phyloP scores from a whole-genome alignment of 2,797 vertebrate genomes.

The Crenuchus spilurus region DNA sequence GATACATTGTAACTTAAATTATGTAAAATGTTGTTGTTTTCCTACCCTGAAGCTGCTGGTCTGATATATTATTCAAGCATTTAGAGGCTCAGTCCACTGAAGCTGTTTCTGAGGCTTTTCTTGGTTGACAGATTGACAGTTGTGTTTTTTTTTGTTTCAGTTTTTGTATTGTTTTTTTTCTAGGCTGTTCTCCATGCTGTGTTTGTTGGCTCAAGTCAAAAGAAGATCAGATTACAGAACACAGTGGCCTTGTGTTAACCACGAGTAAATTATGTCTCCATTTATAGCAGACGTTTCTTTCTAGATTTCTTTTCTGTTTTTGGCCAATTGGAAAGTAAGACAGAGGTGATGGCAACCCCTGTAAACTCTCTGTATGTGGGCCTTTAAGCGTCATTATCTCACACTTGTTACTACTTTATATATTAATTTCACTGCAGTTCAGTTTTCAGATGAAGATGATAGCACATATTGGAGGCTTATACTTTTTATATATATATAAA shows the following conservation, averaged over 20 bases:
- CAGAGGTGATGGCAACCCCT: too few relatives aligned
- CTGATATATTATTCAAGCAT: neutral
- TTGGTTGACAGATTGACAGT: neutral
- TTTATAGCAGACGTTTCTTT: constrained; percentile 11
- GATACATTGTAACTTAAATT: neutral
- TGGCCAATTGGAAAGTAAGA: too few relatives aligned
- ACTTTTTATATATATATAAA: too few relatives aligned
- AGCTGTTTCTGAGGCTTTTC: neutral
- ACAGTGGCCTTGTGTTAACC: neutral
- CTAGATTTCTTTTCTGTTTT: neutral
- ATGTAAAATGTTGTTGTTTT: neutral
- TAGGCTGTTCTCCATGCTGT: neutral
- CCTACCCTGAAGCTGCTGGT: neutral
- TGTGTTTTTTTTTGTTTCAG: neutral
- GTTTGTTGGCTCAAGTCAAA: neutral
- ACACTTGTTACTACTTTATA: too few relatives aligned
- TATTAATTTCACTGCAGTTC: too few relatives aligned
- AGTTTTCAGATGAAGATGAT: too few relatives aligned
- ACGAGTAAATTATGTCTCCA: neutral
- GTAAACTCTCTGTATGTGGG: too few relatives aligned
- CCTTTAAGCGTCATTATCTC: too few relatives aligned
- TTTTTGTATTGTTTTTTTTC: neutral
- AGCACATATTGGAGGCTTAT: too few relatives aligned
- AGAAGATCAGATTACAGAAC: constrained; percentile 2
- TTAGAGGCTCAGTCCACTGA: neutral